Conservation (phyloP, 2,113 vertebrate genomes). For the Notiomystis cincta region DNA sequence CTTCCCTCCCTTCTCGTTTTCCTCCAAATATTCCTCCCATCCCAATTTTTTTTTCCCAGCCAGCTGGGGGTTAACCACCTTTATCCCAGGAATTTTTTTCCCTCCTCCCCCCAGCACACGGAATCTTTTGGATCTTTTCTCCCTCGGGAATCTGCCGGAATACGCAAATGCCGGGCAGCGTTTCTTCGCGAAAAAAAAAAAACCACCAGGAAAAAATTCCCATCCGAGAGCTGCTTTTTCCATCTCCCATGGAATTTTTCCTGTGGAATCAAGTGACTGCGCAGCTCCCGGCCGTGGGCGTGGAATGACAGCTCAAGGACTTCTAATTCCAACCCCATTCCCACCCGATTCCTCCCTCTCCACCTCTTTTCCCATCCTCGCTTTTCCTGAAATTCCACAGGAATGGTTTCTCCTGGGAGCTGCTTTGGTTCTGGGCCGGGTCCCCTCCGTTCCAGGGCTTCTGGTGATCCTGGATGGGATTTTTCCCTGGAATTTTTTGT, state of each 20-base stretch:
- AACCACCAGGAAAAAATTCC: background rate
- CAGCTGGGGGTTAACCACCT: background rate
- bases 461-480: background rate
- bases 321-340: background rate
- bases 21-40: background rate
- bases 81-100: background rate
- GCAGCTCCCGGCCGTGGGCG: background rate
- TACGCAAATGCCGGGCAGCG: background rate
- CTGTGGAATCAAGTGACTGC: background rate
- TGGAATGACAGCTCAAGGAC: slow-evolving; percentile 28
- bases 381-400: background rate
- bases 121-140: background rate
- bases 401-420: background rate
- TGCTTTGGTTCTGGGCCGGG: accelerated
- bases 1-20: background rate
- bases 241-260: background rate
- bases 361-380: background rate
- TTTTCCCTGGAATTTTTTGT: background rate
- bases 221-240: background rate
- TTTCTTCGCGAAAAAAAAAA: background rate
- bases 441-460: background rate
- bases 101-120: background rate
- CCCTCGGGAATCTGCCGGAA: background rate
- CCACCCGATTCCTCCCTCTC: background rate
- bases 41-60: background rate